Base-by-base conservation (phyloP, 2,113 vertebrate species). In the Lichenostomus cassidix region DNA sequence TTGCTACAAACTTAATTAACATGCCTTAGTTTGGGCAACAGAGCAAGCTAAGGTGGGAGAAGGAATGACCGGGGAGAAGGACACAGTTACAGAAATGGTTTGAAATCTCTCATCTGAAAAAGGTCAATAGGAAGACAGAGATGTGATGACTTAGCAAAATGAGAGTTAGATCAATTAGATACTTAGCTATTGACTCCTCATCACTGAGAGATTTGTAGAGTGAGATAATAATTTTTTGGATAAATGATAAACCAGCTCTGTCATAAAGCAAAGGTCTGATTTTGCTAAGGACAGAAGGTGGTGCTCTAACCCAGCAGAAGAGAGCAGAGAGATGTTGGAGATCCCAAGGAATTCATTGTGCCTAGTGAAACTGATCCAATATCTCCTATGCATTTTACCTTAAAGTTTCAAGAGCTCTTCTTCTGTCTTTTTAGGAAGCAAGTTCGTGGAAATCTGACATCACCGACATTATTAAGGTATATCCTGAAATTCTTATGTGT, bases 351-450 rank as follows among this genome's bases (percentile, higher is more conserved):
- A 31, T 63, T 89, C 12, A 12, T 25, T 63, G 28, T 68, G 52
- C 10, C 19, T 15, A 5, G 20, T 58, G 35, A 50, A 87, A 41
- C 3, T 39, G 2, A 29, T 49, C 15, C 31, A 15, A 0, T 52
- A 18, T 15, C 31, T 62, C 12, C 35, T 74, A 2, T n/a, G 17
- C 41, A 25, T 44, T 80, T 92, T 76, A 56, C 37, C 19, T 50
- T 31, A 2, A 55, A 53, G 15, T 80, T 80, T 91, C 62, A 88
- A 25, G 28, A 59, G 29, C 37, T 86, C 11, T 58, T 82, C 49
- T 71, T 75, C 35, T 93, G 17, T 92, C 55, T 94, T 89, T 92
- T 76, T 91, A 97, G 97, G 96, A 93, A 70, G 91, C 95, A 86
- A 95, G 84, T 69, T 89, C 77, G 2, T 96, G 96, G 97, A 96